Conservation (phyloP, 2,888 invertebrate genomes). For the Dichetophora obliterata region DNA sequence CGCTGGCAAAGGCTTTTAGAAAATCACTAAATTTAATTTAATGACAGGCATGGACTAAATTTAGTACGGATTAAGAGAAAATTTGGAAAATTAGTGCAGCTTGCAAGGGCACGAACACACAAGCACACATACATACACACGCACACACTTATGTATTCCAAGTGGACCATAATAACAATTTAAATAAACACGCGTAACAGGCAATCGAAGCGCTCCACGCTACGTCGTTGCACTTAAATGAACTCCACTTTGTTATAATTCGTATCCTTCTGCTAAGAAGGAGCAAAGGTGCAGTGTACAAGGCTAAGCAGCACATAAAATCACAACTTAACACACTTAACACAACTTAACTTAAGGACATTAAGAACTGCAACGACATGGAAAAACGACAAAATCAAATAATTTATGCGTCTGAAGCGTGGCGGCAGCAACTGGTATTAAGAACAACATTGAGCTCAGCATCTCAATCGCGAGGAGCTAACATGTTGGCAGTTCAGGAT, state of each 20-base stretch:
- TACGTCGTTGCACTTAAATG: background rate
- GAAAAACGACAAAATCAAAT: conserved; percentile 27
- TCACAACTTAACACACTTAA: conserved; percentile 26
- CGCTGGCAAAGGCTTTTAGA: too few species aligned
- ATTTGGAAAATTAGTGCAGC: conserved; percentile 52
- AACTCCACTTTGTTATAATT: background rate
- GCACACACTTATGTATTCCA: conserved; percentile 51
- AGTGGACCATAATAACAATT: conserved; percentile 62
- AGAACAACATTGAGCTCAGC: conserved; percentile 36
- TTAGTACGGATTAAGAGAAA: conserved; percentile 55
- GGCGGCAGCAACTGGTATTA: background rate
- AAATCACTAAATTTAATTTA: conserved; percentile 62
- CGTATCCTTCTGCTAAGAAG: conserved; percentile 54
- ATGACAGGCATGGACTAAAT: conserved; percentile 65
- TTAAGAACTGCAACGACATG: conserved; percentile 40
- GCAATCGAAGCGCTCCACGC: conserved; percentile 34
- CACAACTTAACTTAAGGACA: conserved; percentile 15
- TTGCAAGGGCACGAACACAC: conserved; percentile 36
- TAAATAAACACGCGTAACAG: conserved; percentile 49
- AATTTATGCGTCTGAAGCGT: conserved; percentile 30
- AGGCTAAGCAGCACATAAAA: conserved; percentile 47
- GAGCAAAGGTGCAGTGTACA: conserved; percentile 63
- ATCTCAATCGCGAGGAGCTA: conserved; percentile 43
- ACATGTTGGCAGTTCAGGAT: conserved; percentile 38
- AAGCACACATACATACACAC: background rate